Evolutionary conservation across 64 coral and sea anemone genomes (phyloP).

Genomic region (Montipora cactus): DNA sequence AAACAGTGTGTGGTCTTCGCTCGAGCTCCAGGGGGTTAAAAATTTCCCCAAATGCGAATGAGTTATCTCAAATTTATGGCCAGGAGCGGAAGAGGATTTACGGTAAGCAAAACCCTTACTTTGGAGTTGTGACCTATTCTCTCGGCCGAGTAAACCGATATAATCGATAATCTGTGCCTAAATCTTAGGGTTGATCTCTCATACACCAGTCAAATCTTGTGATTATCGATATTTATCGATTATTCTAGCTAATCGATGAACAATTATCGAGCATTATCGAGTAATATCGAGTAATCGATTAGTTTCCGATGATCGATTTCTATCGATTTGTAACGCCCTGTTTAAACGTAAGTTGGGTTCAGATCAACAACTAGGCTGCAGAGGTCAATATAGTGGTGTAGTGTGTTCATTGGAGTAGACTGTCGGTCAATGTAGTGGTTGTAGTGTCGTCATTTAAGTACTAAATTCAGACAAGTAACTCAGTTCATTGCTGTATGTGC

Average conservation of each 20-base stretch:
- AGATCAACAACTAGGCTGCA: no score
- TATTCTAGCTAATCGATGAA: constrained; percentile 23
- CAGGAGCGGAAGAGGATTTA: not conserved
- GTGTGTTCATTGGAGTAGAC: no score
- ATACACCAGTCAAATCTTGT: constrained; percentile 6
- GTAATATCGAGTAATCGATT: constrained; percentile 2
- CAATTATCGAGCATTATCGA: constrained; percentile 22
- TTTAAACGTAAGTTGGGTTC: no score
- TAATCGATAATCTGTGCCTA: constrained; percentile 11
- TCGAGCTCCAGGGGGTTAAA: not conserved
- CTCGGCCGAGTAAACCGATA: not conserved
- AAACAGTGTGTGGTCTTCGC: not conserved
- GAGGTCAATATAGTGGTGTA: no score
- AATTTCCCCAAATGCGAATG: constrained; percentile 20
- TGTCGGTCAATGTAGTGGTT: no score
- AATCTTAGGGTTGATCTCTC: not conserved
- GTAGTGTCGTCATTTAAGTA: no score
- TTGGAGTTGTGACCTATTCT: not conserved
- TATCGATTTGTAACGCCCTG: constrained; percentile 19
- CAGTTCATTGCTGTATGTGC: no score
- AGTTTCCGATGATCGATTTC: constrained; percentile 22
- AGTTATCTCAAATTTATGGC: constrained; percentile 12
- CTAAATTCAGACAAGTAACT: no score
- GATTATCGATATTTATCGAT: constrained; percentile 23
- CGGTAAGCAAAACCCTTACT: not conserved